Evolutionary conservation across 2,888 invertebrate species (phyloP).

Genomic region (Noctua janthina): DNA sequence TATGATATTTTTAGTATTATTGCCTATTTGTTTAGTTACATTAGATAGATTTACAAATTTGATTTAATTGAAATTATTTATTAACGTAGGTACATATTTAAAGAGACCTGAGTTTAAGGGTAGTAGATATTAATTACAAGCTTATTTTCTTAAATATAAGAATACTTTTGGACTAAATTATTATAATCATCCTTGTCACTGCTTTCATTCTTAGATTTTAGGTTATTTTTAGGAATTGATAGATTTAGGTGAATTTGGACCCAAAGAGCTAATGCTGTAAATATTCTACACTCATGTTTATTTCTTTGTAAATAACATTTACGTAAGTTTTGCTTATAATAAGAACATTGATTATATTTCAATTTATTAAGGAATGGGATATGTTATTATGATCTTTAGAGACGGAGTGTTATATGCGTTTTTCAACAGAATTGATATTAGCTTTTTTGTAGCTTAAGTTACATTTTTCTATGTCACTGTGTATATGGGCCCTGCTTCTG

Average conservation of each 20-base stretch:
- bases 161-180: slow-evolving; percentile 30
- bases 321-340: slow-evolving; percentile 28
- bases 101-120: slow-evolving; percentile 22
- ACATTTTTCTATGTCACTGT: background rate
- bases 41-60: background rate
- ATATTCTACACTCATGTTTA: slow-evolving; percentile 54
- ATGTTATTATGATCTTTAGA: background rate
- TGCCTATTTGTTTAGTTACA: slow-evolving; percentile 11
- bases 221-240: slow-evolving; percentile 62
- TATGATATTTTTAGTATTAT: slow-evolving; percentile 18
- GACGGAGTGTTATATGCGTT: background rate
- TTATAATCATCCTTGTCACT: slow-evolving; percentile 51
- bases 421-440: background rate
- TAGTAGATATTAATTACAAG: slow-evolving; percentile 17
- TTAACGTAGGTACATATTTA: background rate
- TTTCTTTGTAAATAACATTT: slow-evolving; percentile 55
- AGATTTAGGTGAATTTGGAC: slow-evolving; percentile 65
- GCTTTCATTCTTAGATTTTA: slow-evolving; percentile 52
- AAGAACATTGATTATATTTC: background rate
- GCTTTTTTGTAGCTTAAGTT: background rate
- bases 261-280: slow-evolving; percentile 65
- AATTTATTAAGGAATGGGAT: background rate
- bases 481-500: background rate
- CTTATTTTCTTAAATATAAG: slow-evolving; percentile 28
- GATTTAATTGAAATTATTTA: slow-evolving; percentile 1